Evolutionary conservation across 2,888 invertebrate genomes (phyloP), one percentile per base, ranked within the genome.

Genomic region (Abrostola tripartita): DNA sequence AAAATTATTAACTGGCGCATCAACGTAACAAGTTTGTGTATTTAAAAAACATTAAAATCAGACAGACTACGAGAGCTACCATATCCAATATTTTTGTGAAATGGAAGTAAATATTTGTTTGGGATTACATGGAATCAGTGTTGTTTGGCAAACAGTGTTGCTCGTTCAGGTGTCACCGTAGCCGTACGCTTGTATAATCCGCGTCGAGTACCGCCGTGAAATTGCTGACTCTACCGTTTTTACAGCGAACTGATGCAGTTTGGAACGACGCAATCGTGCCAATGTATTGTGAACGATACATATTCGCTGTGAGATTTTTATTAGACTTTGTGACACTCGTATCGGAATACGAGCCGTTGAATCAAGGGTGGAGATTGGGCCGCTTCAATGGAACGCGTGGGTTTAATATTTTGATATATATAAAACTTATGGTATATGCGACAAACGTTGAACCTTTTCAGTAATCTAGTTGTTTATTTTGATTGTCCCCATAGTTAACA

Each of bases 71-170:
- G 66, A 74, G 70, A 75, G 69, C 78, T 76, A 55, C 72, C 60
- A 59, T 65, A 64, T 74, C 61, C 68, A 76, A 80, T 83, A 78
- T 79, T 80, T 78, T 77, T 77, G 64, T 79, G 65, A 82, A 84
- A 85, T 79, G 62, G 78, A 82, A 77, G 84, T 75, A 75, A 89
- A 88, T 86, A 86, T 89, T 89, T 86, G 83, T 81, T 85, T 79
- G 73, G 88, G 86, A 85, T 87, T 86, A 82, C 65, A 78, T 69
- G 71, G 74, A 82, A 85, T 86, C 84, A 76, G 79, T 81, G 76
- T 73, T 68, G 79, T 78, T 80, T 71, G 59, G 71, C 71, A 80
- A 86, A 83, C 80, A 78, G 55, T 60, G 63, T 50, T 52, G 42
- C 63, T 68, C 68, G 68, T 71, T 80, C 68, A 68, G 76, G 73